A percentile compares a stretch with the other conserved stretches of the same genome.
Conservation (phyloP, 2,797 vertebrate species). For the Fundulus diaphanus region DNA sequence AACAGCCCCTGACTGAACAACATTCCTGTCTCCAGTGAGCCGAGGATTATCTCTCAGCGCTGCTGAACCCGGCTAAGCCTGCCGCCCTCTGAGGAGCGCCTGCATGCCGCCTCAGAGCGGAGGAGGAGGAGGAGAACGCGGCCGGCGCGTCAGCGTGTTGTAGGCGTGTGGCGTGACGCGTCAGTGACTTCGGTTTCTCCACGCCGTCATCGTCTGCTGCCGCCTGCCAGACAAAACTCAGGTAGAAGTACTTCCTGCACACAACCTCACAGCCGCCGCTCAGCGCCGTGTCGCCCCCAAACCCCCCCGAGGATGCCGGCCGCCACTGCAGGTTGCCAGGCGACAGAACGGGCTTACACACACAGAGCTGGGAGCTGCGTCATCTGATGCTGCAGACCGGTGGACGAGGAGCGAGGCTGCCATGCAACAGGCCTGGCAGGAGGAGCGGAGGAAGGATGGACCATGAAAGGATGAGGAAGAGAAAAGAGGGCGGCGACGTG, state of each 20-base stretch:
- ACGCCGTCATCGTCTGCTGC: neutral
- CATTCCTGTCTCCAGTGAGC: constrained; percentile 33
- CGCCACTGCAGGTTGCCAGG: constrained; percentile 54
- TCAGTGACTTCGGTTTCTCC: constrained; percentile 17
- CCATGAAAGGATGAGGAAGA: neutral
- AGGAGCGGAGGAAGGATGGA: neutral
- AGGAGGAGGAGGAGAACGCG: too few species aligned
- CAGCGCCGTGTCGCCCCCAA: too few species aligned
- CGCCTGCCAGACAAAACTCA: constrained; percentile 20
- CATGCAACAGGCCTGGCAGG: constrained; percentile 76
- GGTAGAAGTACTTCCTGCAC: too few species aligned
- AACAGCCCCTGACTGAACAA: constrained; percentile 4
- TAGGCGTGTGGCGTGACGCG: constrained; percentile 3
- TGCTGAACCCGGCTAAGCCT: constrained; percentile 53
- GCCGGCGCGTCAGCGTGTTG: neutral
- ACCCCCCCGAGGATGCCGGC: constrained; percentile 41
- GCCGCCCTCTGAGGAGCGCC: constrained; percentile 19
- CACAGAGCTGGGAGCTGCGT: too few species aligned
- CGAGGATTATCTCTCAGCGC: constrained; percentile 42
- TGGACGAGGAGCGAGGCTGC: constrained; percentile 72
- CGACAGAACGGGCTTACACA: constrained; percentile 49
- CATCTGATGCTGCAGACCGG: constrained; percentile 39
- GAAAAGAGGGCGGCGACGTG: constrained; percentile 4
- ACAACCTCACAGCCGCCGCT: too few species aligned
- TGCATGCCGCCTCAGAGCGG: neutral